These are phyloP conservation scores for Pristionchus entomophagus DNA, from an alignment of 2,888 invertebrate species.

Conservation along the genomic window DNA sequence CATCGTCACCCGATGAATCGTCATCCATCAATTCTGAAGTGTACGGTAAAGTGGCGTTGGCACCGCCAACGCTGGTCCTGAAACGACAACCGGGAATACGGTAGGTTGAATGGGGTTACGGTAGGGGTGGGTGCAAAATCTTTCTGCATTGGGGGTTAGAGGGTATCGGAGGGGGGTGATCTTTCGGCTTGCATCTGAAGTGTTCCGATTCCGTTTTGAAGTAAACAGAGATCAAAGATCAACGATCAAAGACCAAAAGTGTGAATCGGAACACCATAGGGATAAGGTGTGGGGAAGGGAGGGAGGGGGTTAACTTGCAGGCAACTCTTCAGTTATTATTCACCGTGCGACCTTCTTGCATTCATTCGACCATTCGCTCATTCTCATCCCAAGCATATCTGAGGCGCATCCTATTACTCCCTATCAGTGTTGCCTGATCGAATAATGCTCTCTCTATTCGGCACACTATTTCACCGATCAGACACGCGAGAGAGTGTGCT, in stretches of 20 bases:
- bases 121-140: background rate
- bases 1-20: constrained; percentile 52
- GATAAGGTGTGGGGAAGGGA: background rate
- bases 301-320: background rate
- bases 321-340: background rate
- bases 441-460: no score
- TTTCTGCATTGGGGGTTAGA: background rate
- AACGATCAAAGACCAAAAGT: no score
- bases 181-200: background rate
- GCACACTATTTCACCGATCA: no score
- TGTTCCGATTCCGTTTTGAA: background rate
- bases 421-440: no score
- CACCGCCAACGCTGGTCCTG: background rate
- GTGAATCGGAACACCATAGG: background rate
- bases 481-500: no score
- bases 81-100: background rate
- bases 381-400: background rate
- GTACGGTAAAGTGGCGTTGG: background rate
- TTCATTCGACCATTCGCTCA: background rate
- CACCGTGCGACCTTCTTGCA: background rate
- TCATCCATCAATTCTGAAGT: constrained; percentile 33
- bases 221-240: background rate
- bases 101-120: background rate
- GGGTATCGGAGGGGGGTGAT: no score
- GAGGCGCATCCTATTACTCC: no score